Base-by-base conservation (phyloP, 2,113 vertebrate species). In the Oceanites oceanicus region DNA sequence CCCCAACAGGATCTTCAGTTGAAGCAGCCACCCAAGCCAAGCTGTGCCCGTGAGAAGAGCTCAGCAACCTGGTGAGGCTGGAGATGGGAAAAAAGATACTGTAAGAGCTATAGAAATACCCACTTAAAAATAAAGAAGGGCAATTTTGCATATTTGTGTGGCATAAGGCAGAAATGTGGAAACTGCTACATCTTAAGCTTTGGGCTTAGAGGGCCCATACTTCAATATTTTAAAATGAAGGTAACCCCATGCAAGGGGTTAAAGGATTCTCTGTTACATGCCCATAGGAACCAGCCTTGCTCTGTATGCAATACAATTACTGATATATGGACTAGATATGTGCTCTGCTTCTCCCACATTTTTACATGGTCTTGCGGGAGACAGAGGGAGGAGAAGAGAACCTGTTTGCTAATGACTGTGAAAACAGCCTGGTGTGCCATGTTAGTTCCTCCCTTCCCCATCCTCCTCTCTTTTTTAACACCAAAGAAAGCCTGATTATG, bases 231-330 rank as follows among this genome's bases (percentile, higher is more conserved):
- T 58, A n/a, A 89, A 76, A 70, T 19, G 0, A 67, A 63, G 16
- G 6, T 13, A 66, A 30, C 2, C 2, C 22, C 5, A 2, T 2
- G 5, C 3, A 3, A 40, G 9, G 5, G 3, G 5, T 62, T 52
- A 84, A 73, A 67, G 12, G 11, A 21, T 55, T 88, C 40, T 44
- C 21, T 71, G 15, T 19, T 53, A 42, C 21, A 32, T 6, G 6
- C 1, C 12, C 13, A 56, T 42, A 70, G 29, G 15, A 79, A 50
- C 26, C 25, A 80, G 13, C 8, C 49, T 86, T 61, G 10, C 26
- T 38, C 3, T 30, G 8, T 17, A 12, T 22, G n/a, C 9, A 47
- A 1, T 34, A 47, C 17, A 80, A 13, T 1, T 6, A 9, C 27
- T 27, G 14, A 42, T 15, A 13, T 1, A 34, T 1, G 3, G 13